Evolutionary conservation across 2,888 invertebrate genomes (phyloP).

Genomic region (Helleia helle): DNA sequence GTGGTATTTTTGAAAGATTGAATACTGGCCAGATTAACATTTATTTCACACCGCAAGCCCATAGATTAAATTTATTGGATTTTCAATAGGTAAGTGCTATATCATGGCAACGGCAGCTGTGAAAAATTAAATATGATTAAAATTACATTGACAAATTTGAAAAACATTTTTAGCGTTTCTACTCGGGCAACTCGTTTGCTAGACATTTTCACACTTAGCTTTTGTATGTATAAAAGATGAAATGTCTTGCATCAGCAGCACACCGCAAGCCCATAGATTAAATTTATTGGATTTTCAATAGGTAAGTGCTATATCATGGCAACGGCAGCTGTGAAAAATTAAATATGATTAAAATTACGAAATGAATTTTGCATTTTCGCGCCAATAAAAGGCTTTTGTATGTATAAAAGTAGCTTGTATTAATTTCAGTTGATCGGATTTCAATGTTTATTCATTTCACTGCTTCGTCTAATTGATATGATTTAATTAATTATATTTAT

Average conservation of each 20-base stretch:
- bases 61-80: constrained; percentile 14
- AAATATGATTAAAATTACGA: constrained; percentile 11
- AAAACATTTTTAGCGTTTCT: too few relatives aligned
- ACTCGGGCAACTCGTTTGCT: too few relatives aligned
- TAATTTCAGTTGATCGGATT: constrained; percentile 22
- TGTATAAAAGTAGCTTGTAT: constrained; percentile 18
- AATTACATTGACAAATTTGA: too few relatives aligned
- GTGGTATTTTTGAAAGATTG: constrained; percentile 12
- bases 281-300: constrained; percentile 15
- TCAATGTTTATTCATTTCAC: constrained; percentile 15
- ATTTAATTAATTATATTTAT: constrained; percentile 3
- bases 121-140: constrained; percentile 13
- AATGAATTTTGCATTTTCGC: constrained; percentile 10
- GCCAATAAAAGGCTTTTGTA: constrained; percentile 11
- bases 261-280: constrained; percentile 13
- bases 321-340: constrained; percentile 13
- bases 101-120: constrained; percentile 13
- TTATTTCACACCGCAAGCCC: constrained; percentile 14
- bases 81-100: constrained; percentile 13
- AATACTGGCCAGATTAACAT: constrained; percentile 15
- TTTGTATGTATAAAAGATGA: too few relatives aligned
- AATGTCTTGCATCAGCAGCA: too few relatives aligned
- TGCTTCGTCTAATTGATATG: constrained; percentile 8
- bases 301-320: constrained; percentile 12
- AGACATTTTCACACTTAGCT: too few relatives aligned